These are phyloP conservation scores for Peucedramus taeniatus DNA, from an alignment of 2,113 vertebrate species.

Conservation along the genomic window DNA sequence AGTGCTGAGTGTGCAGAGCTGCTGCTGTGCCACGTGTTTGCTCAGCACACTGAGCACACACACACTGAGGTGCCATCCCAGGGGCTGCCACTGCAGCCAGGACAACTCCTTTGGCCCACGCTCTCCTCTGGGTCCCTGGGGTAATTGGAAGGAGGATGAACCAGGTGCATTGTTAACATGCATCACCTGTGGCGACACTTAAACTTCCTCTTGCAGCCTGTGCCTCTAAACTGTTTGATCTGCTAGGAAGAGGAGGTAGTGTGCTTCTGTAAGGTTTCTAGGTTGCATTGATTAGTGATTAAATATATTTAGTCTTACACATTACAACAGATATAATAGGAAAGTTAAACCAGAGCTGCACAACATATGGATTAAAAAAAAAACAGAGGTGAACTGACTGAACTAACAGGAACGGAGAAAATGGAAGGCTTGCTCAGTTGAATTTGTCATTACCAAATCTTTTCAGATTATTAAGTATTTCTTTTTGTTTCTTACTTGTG, in stretches of 20 bases:
- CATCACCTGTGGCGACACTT: background rate
- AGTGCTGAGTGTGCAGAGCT: background rate
- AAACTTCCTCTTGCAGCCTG: background rate
- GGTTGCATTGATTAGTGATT: background rate
- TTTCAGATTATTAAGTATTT: background rate
- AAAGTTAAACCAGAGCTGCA: background rate
- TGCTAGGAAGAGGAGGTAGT: background rate
- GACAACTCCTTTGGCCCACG: background rate
- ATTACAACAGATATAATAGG: rapidly evolving
- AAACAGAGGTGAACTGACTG: background rate
- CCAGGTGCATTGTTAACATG: background rate
- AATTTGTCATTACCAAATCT: background rate
- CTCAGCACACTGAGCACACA: background rate
- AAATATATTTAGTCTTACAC: background rate
- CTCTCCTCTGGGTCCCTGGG: no score
- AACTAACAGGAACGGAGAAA: background rate
- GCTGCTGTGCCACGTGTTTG: background rate
- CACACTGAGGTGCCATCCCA: rapidly evolving
- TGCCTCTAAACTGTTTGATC: rapidly evolving
- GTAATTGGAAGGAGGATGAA: background rate
- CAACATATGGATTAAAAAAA: background rate
- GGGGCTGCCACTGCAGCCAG: background rate
- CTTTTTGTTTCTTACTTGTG: background rate
- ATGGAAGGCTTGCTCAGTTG: background rate
- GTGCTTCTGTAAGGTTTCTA: background rate